Evolutionary conservation across 2,797 vertebrate genomes (phyloP), one percentile per base, ranked within the genome.

Genomic region (Nyctalus aviator): DNA sequence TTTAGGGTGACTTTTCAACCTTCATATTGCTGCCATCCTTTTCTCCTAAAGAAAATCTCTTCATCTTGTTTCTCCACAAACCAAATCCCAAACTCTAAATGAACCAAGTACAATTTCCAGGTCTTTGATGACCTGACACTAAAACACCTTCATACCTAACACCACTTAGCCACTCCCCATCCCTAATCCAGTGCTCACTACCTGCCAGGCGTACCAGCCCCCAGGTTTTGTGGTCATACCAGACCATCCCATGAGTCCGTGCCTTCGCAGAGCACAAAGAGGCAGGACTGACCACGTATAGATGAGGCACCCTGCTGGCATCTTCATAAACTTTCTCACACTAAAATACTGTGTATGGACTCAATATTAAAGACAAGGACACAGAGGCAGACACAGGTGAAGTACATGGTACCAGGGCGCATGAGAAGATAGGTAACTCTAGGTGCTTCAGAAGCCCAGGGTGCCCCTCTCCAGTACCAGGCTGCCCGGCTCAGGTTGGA

Each of bases 261-360:
- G 66, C n/a, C 57, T 90, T 57, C 2, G 1, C 23, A 32, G 53
- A 82, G 57, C 15, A 1, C 23, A 90, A 48, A 73, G 44, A 57
- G 3, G 1, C 5, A 62, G 44, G 27, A 30, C 76, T 35, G 27
- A 37, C 23, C 1, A 3, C 20, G 57, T 21, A 4, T 35, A 13
- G 6, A 18, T 8, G 2, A 30, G 62, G 25, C 77, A 76, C 3
- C 0, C 2, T 8, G 50, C 50, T 13, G 50, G 41, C 17, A 46
- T 72, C 17, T 59, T 44, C 59, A 14, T 6, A n/a, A 23, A 44
- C 17, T 44, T 75, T 25, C n/a, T 73, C 50, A 66, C 5, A 18
- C 21, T 15, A 5, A 83, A 59, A 55, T 18, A 9, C 3, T 0
- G 0, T 1, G 30, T 23, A 0, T 18, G 57, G 75, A 32, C 9